phyloP scores from a whole-genome alignment of 2,888 invertebrate genomes.

The Hymenopus coronatus region DNA sequence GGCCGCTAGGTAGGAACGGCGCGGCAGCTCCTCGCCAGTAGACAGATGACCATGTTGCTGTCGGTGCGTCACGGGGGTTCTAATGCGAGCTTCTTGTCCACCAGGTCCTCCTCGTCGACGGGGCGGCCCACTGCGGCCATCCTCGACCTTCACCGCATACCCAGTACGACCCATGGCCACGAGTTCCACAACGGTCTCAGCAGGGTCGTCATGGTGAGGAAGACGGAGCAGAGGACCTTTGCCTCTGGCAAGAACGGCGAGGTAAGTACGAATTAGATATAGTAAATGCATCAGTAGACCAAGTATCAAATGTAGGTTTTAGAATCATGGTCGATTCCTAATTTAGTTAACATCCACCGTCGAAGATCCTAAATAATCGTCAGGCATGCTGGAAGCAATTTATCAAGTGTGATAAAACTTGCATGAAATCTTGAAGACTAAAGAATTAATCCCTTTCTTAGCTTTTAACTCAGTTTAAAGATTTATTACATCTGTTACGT shows the following conservation, averaged over 20 bases:
- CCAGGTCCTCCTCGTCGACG: constrained; percentile 1
- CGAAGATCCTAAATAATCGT: too few relatives aligned
- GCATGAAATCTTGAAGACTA: too few relatives aligned
- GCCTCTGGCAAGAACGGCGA: constrained; percentile 57
- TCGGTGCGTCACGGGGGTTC: background rate
- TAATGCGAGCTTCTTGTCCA: background rate
- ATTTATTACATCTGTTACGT: too few relatives aligned
- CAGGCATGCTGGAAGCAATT: too few relatives aligned
- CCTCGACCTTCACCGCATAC: constrained; percentile 39
- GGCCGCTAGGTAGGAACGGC: background rate
- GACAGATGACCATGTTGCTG: background rate
- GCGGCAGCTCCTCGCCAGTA: background rate
- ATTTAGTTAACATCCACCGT: too few relatives aligned
- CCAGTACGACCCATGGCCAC: constrained; percentile 40
- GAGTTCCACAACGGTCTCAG: constrained; percentile 49
- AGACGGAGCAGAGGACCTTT: constrained; percentile 65
- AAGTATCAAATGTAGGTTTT: too few relatives aligned
- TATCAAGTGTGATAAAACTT: too few relatives aligned
- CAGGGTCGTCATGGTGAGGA: constrained; percentile 65
- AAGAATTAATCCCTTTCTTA: too few relatives aligned
- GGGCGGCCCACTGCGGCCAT: constrained; percentile 20
- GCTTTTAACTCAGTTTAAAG: too few relatives aligned
- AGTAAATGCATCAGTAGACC: too few relatives aligned
- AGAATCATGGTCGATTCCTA: too few relatives aligned
- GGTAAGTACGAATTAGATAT: constrained; percentile 42